phyloP scores from a whole-genome alignment of 2,888 invertebrate species.

The Taphrorychus bicolor region DNA sequence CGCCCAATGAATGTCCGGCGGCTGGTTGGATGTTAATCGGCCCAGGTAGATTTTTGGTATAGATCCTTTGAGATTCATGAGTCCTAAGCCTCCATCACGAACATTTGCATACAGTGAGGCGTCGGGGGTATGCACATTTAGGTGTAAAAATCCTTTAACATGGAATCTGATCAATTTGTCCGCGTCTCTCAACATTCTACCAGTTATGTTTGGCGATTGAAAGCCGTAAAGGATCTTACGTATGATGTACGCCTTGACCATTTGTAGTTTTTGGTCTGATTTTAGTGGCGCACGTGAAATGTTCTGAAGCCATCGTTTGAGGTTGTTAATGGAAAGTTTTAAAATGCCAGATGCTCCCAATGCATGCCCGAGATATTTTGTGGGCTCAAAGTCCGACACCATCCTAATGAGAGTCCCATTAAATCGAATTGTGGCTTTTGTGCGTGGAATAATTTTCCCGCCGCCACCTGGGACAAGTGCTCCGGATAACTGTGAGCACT shows the following conservation, averaged over 20 bases:
- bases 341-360: constrained; percentile 25
- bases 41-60: too few species aligned
- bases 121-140: too few species aligned
- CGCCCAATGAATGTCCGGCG: too few species aligned
- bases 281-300: constrained; percentile 52
- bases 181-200: too few species aligned
- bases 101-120: too few species aligned
- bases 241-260: constrained; percentile 51
- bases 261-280: constrained; percentile 54
- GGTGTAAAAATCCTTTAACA: too few species aligned
- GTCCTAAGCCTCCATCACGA: too few species aligned
- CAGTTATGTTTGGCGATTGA: too few species aligned
- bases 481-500: constrained; percentile 26
- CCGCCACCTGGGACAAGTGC: not conserved
- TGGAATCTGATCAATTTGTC: too few species aligned
- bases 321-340: constrained; percentile 30
- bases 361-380: constrained; percentile 41
- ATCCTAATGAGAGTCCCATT: constrained; percentile 3
- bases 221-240: constrained; percentile 53
- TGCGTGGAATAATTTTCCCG: not conserved
- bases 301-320: constrained; percentile 42
- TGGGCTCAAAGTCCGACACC: constrained; percentile 2
- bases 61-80: too few species aligned
- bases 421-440: constrained; percentile 11
- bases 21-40: too few species aligned